Evolutionary conservation across 2,888 invertebrate species (phyloP).

Genomic region (Polydrusus pterygomalis): DNA sequence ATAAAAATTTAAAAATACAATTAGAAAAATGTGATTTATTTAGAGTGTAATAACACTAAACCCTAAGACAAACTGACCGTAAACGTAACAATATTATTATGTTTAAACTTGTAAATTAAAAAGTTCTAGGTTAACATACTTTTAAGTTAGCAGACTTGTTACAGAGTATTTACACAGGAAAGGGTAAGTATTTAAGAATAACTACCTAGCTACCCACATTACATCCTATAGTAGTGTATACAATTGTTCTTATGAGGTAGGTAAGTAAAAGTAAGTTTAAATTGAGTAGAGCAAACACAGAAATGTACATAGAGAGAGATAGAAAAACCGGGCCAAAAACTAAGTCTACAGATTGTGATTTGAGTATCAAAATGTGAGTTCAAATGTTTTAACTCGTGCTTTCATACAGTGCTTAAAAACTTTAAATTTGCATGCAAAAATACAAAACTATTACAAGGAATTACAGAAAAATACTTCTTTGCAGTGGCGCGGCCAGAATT

Average conservation of each 20-base stretch:
- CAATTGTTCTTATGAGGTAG: background rate
- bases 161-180: constrained; percentile 41
- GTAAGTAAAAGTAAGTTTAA: constrained; percentile 26
- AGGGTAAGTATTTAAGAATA: constrained; percentile 1
- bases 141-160: background rate
- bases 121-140: too few species aligned
- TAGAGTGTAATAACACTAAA: too few species aligned
- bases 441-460: constrained; percentile 6
- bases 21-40: too few species aligned
- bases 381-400: constrained; percentile 9
- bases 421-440: constrained; percentile 43
- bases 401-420: constrained; percentile 27
- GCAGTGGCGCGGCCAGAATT: too few species aligned
- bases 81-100: too few species aligned
- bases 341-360: constrained; percentile 56
- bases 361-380: constrained; percentile 39
- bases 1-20: too few species aligned
- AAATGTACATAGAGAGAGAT: constrained; percentile 72
- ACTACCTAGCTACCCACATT: constrained; percentile 59
- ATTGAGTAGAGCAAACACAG: constrained; percentile 68
- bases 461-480: background rate
- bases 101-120: too few species aligned
- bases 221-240: constrained; percentile 42
- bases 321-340: constrained; percentile 66
- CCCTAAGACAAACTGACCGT: too few species aligned